Evolutionary conservation across 2,888 invertebrate species (phyloP), one percentile per base, ranked within the genome.

Genomic region (Andrena flavipes): DNA sequence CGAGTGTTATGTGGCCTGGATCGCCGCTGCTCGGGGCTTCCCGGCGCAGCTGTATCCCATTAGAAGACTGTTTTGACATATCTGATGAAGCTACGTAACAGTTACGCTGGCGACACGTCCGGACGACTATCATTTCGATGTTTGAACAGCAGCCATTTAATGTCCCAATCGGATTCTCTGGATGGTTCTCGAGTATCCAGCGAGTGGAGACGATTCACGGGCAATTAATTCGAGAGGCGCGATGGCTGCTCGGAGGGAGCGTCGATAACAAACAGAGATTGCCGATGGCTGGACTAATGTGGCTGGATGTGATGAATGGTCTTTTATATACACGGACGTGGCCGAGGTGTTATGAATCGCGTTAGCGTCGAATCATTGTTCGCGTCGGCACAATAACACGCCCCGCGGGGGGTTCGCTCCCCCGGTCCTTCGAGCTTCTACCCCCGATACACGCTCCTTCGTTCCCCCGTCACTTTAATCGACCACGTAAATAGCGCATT

Each of bases 311-410:
- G 90, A 90, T 90, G 88, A 89, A 90, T 90, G 90, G 84, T 89
- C 89, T 88, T 90, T 89, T 89, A 87, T 90, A 87, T 87, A 68
- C 63, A 70, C 65, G 80, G 82, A 79, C 88, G 73, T 80, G 72
- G 80, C 64, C 74, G 81, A 89, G 90, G 89, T 84, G 89, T 90
- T 90, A 87, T 88, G 85, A 87, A 86, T 86, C 88, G 84, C 87
- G 89, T 91, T 91, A 90, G 88, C 87, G 89, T 91, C 91, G 89
- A 91, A 92, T 92, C 91, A 91, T 92, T 86, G 89, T 90, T 86
- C 87, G 86, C 87, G 87, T 85, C 89, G 89, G 87, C 89, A 91
- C 90, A 89, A 91, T 91, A 90, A 89, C 86, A 82, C 74, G 75
- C 85, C 88, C 90, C 74, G 82, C 88, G 85, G 90, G 91, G 84